Evolutionary conservation across 2,888 invertebrate genomes (phyloP).

Genomic region (Sturmia bella): DNA sequence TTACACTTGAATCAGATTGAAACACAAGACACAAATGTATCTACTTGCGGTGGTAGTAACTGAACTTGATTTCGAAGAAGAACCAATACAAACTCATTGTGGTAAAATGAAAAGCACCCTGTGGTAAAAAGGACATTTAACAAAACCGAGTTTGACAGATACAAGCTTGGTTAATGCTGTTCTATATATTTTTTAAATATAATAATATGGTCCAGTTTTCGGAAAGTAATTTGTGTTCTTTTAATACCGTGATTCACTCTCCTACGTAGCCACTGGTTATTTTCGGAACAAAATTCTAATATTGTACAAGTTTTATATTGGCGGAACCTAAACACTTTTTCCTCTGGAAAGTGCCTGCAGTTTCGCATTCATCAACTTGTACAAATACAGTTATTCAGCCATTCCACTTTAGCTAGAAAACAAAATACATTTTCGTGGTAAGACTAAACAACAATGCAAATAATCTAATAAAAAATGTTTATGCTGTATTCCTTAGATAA

Average conservation of each 20-base stretch:
- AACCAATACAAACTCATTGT: background rate
- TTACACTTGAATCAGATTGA: constrained; percentile 45
- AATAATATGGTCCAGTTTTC: too few species aligned
- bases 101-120: background rate
- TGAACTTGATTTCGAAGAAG: constrained; percentile 46
- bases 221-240: too few species aligned
- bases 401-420: background rate
- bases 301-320: too few species aligned
- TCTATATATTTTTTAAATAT: too few species aligned
- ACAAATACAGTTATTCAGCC: constrained; percentile 29
- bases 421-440: constrained; percentile 15
- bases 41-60: constrained; percentile 47
- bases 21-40: constrained; percentile 35
- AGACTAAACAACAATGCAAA: constrained; percentile 46
- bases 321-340: too few species aligned
- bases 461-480: constrained; percentile 50
- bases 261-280: too few species aligned
- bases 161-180: too few species aligned
- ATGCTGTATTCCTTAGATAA: background rate
- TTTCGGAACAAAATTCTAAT: too few species aligned
- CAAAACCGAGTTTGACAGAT: too few species aligned
- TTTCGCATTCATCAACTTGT: constrained; percentile 7
- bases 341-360: too few species aligned
- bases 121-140: too few species aligned
- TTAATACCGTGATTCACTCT: too few species aligned